phyloP scores from a whole-genome alignment of 1,140 invertebrate species.

The Drosophila azteca region DNA sequence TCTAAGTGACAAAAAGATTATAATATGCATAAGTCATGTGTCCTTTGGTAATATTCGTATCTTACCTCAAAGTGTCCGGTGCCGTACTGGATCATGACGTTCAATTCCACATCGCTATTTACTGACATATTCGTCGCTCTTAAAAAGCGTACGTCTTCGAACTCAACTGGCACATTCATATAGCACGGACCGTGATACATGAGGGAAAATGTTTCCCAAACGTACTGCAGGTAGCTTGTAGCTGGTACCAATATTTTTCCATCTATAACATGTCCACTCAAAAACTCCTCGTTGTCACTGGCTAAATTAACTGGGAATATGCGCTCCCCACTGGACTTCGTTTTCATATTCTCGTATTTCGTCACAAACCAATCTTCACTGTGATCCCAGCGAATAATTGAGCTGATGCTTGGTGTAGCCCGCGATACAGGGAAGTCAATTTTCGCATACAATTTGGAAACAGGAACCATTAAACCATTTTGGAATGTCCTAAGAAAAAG shows the following conservation, averaged over 20 bases:
- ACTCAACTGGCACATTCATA: slow-evolving; percentile 91
- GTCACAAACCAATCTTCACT: slow-evolving; percentile 88
- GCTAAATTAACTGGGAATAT: slow-evolving; percentile 86
- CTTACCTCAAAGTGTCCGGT: slow-evolving; percentile 91
- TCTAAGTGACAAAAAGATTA: slow-evolving; percentile 61
- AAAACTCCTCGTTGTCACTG: slow-evolving; percentile 90
- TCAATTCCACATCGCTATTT: slow-evolving; percentile 89
- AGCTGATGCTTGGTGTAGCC: slow-evolving; percentile 90
- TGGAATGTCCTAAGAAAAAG: slow-evolving; percentile 43
- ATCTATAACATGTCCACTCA: slow-evolving; percentile 94
- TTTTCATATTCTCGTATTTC: slow-evolving; percentile 82
- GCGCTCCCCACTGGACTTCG: slow-evolving; percentile 85
- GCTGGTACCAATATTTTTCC: slow-evolving; percentile 94
- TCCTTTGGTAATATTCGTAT: neutral
- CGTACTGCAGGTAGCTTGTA: slow-evolving; percentile 92
- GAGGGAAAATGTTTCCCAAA: slow-evolving; percentile 94
- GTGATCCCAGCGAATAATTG: slow-evolving; percentile 96
- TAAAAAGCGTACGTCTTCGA: slow-evolving; percentile 93
- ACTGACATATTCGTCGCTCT: slow-evolving; percentile 92
- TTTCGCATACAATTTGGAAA: slow-evolving; percentile 86
- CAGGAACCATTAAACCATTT: slow-evolving; percentile 84
- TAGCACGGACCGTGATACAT: slow-evolving; percentile 88
- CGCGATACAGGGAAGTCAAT: slow-evolving; percentile 91
- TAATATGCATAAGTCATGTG: no score
- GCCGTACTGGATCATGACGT: slow-evolving; percentile 92